Evolutionary conservation across 2,113 vertebrate species (phyloP).

Genomic region (Aegotheles bennettii): DNA sequence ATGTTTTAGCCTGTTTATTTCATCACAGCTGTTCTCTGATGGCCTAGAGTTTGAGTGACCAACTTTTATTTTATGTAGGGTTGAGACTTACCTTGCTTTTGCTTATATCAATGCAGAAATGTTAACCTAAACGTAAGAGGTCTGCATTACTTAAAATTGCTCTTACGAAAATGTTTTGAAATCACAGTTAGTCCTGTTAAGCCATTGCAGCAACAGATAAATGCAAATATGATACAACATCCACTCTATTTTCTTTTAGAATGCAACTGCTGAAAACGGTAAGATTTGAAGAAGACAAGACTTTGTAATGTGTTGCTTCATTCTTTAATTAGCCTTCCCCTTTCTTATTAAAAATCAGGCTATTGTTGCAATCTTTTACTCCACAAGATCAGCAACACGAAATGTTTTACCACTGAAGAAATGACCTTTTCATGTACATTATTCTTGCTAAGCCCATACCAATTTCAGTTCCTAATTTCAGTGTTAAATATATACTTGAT

Average conservation of each 20-base stretch:
- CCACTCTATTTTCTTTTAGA: neutral
- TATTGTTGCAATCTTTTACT: neutral
- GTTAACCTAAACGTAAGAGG: neutral
- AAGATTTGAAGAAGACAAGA: neutral
- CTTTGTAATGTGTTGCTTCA: neutral
- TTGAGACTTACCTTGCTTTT: neutral
- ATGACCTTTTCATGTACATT: neutral
- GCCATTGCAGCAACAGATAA: neutral
- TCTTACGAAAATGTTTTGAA: neutral
- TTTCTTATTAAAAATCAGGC: neutral
- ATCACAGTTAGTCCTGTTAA: neutral
- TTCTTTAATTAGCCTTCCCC: constrained; percentile 4
- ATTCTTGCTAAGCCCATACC: neutral
- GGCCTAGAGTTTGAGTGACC: neutral
- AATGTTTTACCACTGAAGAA: neutral
- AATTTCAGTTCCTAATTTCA: constrained; percentile 45
- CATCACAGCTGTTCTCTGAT: neutral
- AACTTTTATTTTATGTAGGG: neutral
- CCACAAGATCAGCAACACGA: neutral
- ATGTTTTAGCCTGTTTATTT: neutral
- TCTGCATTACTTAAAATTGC: neutral
- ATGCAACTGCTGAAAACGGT: neutral
- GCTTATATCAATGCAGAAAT: neutral
- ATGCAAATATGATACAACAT: neutral
- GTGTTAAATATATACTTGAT: neutral